phyloP scores from a whole-genome alignment of 2,888 invertebrate genomes.

The Diarsia mendica region DNA sequence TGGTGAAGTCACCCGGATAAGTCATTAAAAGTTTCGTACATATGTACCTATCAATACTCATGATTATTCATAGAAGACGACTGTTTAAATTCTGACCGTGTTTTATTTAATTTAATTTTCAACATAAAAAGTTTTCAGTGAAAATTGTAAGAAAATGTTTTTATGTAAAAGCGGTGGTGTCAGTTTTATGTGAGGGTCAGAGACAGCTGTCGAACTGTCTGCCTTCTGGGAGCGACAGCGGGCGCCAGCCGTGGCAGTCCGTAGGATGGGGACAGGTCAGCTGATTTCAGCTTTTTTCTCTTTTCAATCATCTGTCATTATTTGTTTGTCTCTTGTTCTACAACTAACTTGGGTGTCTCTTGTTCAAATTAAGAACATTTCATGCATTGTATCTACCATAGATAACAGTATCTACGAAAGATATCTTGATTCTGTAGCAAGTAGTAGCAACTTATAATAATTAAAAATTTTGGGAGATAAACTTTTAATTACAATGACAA shows the following conservation, averaged over 20 bases:
- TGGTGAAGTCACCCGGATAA: conserved; percentile 85
- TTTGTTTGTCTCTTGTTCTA: not conserved
- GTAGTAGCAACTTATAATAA: no score
- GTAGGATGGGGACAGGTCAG: conserved; percentile 94
- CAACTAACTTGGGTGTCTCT: not conserved
- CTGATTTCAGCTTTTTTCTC: conserved; percentile 37
- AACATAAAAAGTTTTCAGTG: conserved; percentile 42
- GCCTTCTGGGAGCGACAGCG: conserved; percentile 92
- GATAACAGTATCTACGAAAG: not conserved
- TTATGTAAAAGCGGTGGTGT: conserved; percentile 48
- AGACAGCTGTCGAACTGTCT: conserved; percentile 84
- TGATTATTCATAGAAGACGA: conserved; percentile 32
- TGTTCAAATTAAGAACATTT: not conserved
- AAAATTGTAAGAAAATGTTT: conserved; percentile 57
- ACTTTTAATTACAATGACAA: not conserved
- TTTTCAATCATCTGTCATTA: conserved; percentile 9
- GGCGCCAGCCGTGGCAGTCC: conserved; percentile 90
- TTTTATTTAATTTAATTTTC: conserved; percentile 16
- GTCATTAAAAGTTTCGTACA: conserved; percentile 77
- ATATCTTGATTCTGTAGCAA: not conserved
- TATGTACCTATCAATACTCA: conserved; percentile 60
- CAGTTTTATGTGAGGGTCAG: conserved; percentile 47
- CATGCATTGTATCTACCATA: not conserved
- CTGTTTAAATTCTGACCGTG: conserved; percentile 28
- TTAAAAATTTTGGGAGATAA: no score